Evolutionary conservation across 2,797 vertebrate species (phyloP).

Genomic region (Tapera naevia): DNA sequence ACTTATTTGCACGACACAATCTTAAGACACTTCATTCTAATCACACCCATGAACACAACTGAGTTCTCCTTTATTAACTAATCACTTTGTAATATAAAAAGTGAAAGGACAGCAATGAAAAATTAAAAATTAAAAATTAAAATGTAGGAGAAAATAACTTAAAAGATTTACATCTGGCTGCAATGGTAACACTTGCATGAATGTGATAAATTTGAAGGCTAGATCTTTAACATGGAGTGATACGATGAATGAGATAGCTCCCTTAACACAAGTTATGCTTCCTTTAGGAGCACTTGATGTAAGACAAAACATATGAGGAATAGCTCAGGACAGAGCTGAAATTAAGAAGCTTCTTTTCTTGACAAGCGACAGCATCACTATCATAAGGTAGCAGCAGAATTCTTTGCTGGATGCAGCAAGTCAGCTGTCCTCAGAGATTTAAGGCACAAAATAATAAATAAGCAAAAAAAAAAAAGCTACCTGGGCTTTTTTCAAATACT

Average conservation of each 20-base stretch:
- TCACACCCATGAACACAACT: neutral
- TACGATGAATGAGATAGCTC: neutral
- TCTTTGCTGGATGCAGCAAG: neutral
- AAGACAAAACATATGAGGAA: neutral
- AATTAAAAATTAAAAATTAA: neutral
- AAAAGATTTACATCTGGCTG: neutral
- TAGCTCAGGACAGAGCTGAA: neutral
- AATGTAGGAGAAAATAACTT: neutral
- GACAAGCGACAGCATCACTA: neutral
- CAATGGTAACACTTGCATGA: slow-evolving; percentile 7
- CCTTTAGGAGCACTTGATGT: neutral
- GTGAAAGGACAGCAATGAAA: neutral
- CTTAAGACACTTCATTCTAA: neutral
- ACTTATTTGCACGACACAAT: neutral
- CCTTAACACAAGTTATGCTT: neutral
- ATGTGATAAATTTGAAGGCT: slow-evolving; percentile 26
- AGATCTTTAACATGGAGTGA: slow-evolving; percentile 7
- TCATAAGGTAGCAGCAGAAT: neutral
- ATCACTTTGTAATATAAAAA: neutral
- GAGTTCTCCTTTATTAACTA: neutral
- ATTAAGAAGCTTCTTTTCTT: neutral
- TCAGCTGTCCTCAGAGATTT: neutral
- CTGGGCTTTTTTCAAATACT: neutral
- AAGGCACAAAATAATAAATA: neutral
- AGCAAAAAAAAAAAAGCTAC: neutral